Conservation (phyloP, 2,113 vertebrate genomes). For the Notarius lentiginosus region DNA sequence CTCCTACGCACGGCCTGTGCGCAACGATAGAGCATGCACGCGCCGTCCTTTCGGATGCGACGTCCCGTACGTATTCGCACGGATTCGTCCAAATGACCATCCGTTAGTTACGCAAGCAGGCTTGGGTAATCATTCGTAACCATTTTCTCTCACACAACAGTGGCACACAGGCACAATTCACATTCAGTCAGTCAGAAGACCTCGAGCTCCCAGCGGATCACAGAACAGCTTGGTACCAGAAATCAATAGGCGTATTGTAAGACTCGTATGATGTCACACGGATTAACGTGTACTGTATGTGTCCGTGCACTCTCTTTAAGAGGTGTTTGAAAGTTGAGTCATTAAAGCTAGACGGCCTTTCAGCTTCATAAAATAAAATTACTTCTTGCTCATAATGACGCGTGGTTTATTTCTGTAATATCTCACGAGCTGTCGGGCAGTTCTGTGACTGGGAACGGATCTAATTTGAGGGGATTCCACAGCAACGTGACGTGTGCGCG, state of each 20-base stretch:
- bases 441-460: too few species aligned
- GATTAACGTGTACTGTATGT: neutral
- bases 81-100: neutral
- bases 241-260: constrained; percentile 70
- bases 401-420: too few species aligned
- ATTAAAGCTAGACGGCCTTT: neutral
- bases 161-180: constrained; percentile 36
- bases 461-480: too few species aligned
- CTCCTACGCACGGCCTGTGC: neutral
- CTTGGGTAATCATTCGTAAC: constrained; percentile 7
- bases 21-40: neutral
- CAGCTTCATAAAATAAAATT: too few species aligned
- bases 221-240: constrained; percentile 60
- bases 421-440: too few species aligned
- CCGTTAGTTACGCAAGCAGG: constrained; percentile 8
- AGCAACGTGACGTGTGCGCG: too few species aligned
- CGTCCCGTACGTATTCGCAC: constrained; percentile 9
- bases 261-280: constrained; percentile 63
- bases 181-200: constrained; percentile 23
- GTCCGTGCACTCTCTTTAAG: neutral
- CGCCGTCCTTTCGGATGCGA: constrained; percentile 14
- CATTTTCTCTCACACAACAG: constrained; percentile 19
- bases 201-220: constrained; percentile 5
- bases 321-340: neutral
- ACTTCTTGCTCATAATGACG: too few species aligned